Percentiles rank a stretch among this genome's conserved stretches.
Conservation (phyloP, 2,113 vertebrate genomes). For the Hyperopisus bebe region DNA sequence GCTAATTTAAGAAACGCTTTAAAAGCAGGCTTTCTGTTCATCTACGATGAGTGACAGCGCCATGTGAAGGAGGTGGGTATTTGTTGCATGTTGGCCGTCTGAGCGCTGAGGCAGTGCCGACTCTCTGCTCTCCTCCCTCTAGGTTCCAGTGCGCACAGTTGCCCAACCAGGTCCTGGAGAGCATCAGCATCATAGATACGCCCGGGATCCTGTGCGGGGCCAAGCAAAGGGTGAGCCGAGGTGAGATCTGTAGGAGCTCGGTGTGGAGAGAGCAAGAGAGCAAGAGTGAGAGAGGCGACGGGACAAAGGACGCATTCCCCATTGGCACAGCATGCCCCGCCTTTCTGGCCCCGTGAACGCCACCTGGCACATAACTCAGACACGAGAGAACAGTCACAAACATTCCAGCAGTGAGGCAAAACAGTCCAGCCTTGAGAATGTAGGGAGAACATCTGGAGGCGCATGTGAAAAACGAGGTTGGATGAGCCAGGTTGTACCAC, state of each 20-base stretch:
- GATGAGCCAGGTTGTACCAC: background rate
- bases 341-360: constrained; percentile 32
- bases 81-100: background rate
- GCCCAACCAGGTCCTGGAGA: constrained; percentile 83
- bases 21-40: background rate
- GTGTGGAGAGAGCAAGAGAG: constrained; percentile 45
- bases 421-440: background rate
- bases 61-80: background rate
- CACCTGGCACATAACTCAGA: background rate
- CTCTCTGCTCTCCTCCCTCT: background rate
- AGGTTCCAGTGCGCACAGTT: constrained; percentile 86
- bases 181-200: constrained; percentile 84
- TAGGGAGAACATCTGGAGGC: constrained; percentile 33
- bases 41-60: no score
- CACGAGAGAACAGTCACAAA: constrained; percentile 33
- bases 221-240: constrained; percentile 81
- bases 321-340: background rate
- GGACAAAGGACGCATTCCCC: background rate
- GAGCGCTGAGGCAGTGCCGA: background rate
- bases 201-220: constrained; percentile 81
- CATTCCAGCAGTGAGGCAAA: background rate
- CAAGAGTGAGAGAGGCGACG: background rate
- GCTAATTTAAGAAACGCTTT: background rate
- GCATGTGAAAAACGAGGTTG: background rate
- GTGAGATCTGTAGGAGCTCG: constrained; percentile 61